Percentiles rank a stretch among this genome's conserved stretches.
Evolutionary conservation across 2,113 vertebrate species (phyloP).

Genomic region (Salvelinus alpinus): DNA sequence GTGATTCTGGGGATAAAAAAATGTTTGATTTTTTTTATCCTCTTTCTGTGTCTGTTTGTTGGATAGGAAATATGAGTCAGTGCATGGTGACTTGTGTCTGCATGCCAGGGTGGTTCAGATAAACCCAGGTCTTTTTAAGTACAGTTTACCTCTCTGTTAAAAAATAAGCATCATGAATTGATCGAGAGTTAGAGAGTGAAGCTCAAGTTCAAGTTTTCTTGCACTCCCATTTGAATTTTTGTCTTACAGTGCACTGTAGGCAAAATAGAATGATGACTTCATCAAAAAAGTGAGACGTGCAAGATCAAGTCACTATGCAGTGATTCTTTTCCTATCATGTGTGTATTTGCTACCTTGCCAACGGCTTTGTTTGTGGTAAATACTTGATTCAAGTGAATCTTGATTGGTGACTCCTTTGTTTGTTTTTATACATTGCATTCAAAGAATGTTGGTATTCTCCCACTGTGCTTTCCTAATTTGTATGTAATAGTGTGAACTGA

Average conservation of each 20-base stretch:
- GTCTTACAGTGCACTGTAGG: conserved; percentile 13
- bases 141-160: conserved; percentile 1
- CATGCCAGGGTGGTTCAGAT: conserved; percentile 46
- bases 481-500: background rate
- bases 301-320: conserved; percentile 68
- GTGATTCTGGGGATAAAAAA: conserved; percentile 58
- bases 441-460: background rate
- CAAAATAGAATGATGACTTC: conserved; percentile 28
- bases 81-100: conserved; percentile 69
- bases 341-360: conserved; percentile 53
- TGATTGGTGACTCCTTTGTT: background rate
- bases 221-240: too few relatives aligned
- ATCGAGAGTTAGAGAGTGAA: too few relatives aligned
- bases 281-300: background rate
- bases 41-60: conserved; percentile 53
- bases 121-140: conserved; percentile 51
- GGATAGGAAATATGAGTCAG: conserved; percentile 64
- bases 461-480: background rate
- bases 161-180: conserved; percentile 5
- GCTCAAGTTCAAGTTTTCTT: too few relatives aligned
- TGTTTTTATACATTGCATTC: background rate
- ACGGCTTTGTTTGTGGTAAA: conserved; percentile 14
- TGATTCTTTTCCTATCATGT: conserved; percentile 63
- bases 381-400: conserved; percentile 25
- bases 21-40: conserved; percentile 3